Evolutionary conservation across 30 jellyfish, hydroid and myxozoan species (phyloP).

Genomic region (Cassiopea andromeda): DNA sequence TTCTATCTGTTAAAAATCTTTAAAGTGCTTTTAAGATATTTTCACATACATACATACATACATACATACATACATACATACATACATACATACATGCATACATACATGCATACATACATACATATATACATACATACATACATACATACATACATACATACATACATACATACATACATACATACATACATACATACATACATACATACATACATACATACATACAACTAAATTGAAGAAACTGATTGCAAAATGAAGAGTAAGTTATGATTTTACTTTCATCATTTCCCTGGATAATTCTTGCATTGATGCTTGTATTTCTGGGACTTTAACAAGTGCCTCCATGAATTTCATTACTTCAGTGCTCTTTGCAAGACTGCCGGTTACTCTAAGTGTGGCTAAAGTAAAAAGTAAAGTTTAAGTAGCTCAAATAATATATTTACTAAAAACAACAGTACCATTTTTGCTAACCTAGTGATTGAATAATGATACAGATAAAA

Average conservation of each 20-base stretch:
- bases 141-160: too few species aligned
- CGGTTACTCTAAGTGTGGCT: conserved; percentile 94
- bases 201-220: too few species aligned
- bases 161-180: too few species aligned
- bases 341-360: conserved; percentile 96
- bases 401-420: background rate
- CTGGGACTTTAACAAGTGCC: conserved; percentile 93
- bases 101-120: too few species aligned
- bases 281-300: conserved; percentile 95
- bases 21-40: too few species aligned
- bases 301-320: conserved; percentile 90
- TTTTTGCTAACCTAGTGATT: too few species aligned
- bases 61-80: too few species aligned
- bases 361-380: conserved; percentile 88
- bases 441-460: background rate
- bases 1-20: too few species aligned
- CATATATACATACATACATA: too few species aligned
- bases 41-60: too few species aligned
- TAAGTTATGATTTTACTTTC: conserved; percentile 81
- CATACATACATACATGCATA: too few species aligned
- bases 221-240: background rate
- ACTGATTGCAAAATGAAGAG: background rate
- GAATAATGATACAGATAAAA: too few species aligned
- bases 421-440: background rate
- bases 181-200: background rate